Conservation (phyloP, 2,113 vertebrate species). For the Cynocephalus volans region DNA sequence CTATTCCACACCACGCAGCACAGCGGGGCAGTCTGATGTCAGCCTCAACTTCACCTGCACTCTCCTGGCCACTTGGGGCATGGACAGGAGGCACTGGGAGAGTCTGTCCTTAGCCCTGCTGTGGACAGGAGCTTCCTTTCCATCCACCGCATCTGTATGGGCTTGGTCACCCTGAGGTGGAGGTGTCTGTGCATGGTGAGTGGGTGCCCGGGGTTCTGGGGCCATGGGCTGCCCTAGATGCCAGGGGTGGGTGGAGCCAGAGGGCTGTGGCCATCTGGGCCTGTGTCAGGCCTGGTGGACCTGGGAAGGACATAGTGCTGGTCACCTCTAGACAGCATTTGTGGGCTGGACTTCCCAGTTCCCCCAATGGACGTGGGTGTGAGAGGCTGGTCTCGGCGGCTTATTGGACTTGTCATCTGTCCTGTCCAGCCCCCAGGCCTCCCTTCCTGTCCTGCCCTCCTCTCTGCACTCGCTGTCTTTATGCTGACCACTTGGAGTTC, state of each 20-base stretch:
- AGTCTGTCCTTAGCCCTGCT: too few species aligned
- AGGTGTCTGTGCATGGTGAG: conserved; percentile 88
- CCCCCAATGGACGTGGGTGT: background rate
- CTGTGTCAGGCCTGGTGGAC: background rate
- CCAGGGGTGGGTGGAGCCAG: background rate
- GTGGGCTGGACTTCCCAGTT: background rate
- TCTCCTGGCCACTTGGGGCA: too few species aligned
- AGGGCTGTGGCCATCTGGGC: too few species aligned
- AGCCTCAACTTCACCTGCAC: too few species aligned
- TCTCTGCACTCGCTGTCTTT: background rate
- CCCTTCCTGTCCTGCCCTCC: accelerated
- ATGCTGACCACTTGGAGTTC: background rate
- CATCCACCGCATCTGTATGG: too few species aligned
- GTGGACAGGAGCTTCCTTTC: too few species aligned
- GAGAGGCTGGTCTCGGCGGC: too few species aligned
- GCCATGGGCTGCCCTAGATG: accelerated
- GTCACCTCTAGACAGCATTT: background rate
- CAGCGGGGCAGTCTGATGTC: too few species aligned
- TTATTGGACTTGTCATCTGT: accelerated
- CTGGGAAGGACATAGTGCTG: background rate
- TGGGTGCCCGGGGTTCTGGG: accelerated
- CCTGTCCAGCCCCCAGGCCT: too few species aligned
- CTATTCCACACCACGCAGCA: too few species aligned
- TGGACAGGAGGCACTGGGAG: too few species aligned
- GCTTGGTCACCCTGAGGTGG: conserved; percentile 73